Base-by-base conservation (phyloP, 1,140 invertebrate species). In the Cydia splendana region DNA sequence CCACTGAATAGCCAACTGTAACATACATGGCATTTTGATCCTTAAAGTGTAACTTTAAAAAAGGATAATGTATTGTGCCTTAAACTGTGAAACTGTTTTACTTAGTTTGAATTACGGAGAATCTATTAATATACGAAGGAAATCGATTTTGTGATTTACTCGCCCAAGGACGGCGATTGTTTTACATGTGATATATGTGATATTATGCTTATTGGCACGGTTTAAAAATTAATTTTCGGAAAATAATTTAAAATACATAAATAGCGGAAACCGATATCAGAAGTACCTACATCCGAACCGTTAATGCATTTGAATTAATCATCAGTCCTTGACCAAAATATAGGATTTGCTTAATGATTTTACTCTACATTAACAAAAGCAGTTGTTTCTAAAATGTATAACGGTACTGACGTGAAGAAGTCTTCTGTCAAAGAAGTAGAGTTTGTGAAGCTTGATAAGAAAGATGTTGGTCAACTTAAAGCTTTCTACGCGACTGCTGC, bases 381-480 rank as follows among this genome's bases (percentile, higher is more conserved):
- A 71, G 34, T 71, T 71, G 67, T 42, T 20, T 71, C n/a, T 10
- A 38, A 71, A 38, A 71, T 18, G n/a, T 18, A 38, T 38, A 45
- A 18, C 67, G n/a, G 1, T 38, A 20, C 2, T 9, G 67, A 71
- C 67, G 67, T 76, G 15, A 85, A 77, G 77, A 89, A 88, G 38
- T 9, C 38, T 84, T 42, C 79, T 84, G 78, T 88, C 9, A 45
- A 83, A 51, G 87, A 90, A 74, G 82, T 83, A 10, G 28, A 45
- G 1, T 87, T 86, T 74, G 53, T 87, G 2, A 89, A 88, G 78
- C 77, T 86, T 38, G 84, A 76, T 38, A 88, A 81, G 77, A 84
- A 90, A 75, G 87, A 91, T 53, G 79, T 88, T 2, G 81, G 85
- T 10, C 57, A 81, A 71, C 42, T 90, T 3, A 85, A 84, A 0